Evolutionary conservation across 2,113 vertebrate species (phyloP).

Genomic region (Ageneiosus marmoratus): DNA sequence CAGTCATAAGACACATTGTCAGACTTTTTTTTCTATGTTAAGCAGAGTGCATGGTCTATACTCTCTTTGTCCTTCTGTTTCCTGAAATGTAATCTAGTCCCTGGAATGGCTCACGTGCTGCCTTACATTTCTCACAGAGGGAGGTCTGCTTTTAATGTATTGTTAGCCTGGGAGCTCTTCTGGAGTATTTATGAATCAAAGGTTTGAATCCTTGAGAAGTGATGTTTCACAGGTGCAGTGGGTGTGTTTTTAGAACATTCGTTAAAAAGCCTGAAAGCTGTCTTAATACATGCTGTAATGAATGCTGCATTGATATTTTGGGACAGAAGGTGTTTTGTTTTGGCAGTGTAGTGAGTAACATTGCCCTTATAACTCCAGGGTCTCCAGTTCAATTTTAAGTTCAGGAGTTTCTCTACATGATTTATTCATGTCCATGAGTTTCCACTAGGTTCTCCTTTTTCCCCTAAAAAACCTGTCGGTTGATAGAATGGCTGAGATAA

Average conservation of each 20-base stretch:
- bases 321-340: not conserved
- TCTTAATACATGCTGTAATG: not conserved
- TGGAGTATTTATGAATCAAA: not conserved
- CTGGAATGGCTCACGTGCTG: not conserved
- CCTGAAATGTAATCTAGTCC: not conserved
- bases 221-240: not conserved
- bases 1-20: conserved; percentile 25
- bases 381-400: not conserved
- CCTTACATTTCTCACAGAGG: not conserved
- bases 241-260: too few species aligned
- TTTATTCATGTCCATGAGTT: not conserved
- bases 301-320: not conserved
- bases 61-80: not conserved
- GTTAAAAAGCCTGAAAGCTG: not conserved
- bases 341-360: too few species aligned
- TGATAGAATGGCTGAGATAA: too few species aligned
- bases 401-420: not conserved
- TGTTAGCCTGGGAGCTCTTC: not conserved
- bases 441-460: not conserved
- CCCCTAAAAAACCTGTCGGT: too few species aligned
- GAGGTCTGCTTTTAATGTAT: not conserved
- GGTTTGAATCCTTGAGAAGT: not conserved
- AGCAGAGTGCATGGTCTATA: not conserved
- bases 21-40: not conserved
- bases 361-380: too few species aligned